Evolutionary conservation across 2,797 vertebrate genomes (phyloP).

Genomic region (Poeciliopsis infans): DNA sequence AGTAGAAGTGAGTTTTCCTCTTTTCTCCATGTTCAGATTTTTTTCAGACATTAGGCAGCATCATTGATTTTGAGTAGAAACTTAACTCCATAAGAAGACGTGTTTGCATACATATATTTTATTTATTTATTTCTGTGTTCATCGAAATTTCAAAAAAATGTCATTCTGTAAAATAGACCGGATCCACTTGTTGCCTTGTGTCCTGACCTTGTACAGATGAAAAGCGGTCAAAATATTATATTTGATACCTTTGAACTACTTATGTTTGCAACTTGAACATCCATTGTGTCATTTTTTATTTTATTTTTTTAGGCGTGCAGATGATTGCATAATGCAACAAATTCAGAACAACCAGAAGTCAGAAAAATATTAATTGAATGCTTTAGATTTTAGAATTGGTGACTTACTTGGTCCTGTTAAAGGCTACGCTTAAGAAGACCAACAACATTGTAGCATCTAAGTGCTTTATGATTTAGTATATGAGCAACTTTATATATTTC

Average conservation of each 20-base stretch:
- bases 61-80: background rate
- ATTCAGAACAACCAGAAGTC: no score
- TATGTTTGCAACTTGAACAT: background rate
- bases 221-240: background rate
- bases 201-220: background rate
- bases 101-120: background rate
- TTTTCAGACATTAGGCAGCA: background rate
- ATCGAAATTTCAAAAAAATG: background rate
- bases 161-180: background rate
- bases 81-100: background rate
- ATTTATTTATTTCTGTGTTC: background rate
- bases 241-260: background rate
- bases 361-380: background rate
- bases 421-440: background rate
- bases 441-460: background rate
- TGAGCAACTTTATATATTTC: background rate
- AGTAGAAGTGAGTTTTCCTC: background rate
- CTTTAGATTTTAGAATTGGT: background rate
- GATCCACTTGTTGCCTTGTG: slow-evolving; percentile 1
- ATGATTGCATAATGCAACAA: background rate
- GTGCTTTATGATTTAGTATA: background rate
- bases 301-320: background rate
- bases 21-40: background rate
- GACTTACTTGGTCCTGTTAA: background rate
- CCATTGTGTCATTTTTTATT: background rate